Evolutionary conservation across 2,888 invertebrate species (phyloP).

Genomic region (Agonopterix arenella): DNA sequence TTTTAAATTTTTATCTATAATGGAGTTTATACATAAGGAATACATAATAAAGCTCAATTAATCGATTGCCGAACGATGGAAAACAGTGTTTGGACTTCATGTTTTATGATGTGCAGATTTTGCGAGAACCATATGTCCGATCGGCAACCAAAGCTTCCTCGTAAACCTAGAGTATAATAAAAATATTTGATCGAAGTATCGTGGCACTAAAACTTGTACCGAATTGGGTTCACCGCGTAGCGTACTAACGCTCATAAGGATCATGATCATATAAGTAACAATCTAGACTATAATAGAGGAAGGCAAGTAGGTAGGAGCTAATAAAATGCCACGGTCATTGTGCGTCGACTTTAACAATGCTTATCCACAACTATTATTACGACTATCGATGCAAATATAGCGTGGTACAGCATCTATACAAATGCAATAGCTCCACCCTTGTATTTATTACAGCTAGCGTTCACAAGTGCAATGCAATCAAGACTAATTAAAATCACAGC

Average conservation of each 20-base stretch:
- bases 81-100: neutral
- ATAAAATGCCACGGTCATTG: slow-evolving; percentile 29
- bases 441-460: no score
- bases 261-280: slow-evolving; percentile 22
- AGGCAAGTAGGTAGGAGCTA: slow-evolving; percentile 21
- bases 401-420: neutral
- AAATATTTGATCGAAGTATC: slow-evolving; percentile 2
- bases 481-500: slow-evolving; percentile 16
- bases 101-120: slow-evolving; percentile 6
- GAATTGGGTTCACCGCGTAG: slow-evolving; percentile 30
- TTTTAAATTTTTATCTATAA: neutral
- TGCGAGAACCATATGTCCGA: slow-evolving; percentile 3
- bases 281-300: slow-evolving; percentile 17
- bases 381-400: neutral
- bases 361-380: slow-evolving; percentile 6
- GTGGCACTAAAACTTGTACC: neutral
- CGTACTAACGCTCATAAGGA: slow-evolving; percentile 28
- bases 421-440: no score
- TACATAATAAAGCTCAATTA: neutral
- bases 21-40: neutral
- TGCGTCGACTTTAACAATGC: slow-evolving; percentile 7
- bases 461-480: no score
- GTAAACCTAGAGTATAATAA: slow-evolving; percentile 7
- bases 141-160: slow-evolving; percentile 1
- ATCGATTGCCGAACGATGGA: neutral